Conservation (phyloP, 1,140 invertebrate genomes). For the Panagrolaimus sp. region DNA sequence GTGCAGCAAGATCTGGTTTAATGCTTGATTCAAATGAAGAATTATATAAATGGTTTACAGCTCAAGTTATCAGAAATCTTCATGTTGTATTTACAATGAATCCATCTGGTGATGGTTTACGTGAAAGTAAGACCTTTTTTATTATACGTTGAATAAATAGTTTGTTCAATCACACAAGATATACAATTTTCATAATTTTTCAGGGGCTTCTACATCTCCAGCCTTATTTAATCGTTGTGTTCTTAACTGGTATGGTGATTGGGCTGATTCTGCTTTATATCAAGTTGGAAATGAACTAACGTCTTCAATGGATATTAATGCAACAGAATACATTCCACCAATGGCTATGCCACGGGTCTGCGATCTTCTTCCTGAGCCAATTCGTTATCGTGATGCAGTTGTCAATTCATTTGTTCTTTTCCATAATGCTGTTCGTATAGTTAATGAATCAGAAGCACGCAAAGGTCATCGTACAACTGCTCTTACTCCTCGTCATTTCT, state of each 20-base stretch:
- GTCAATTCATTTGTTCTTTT: conserved; percentile 97
- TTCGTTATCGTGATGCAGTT: conserved; percentile 80
- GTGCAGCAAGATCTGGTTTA: conserved; percentile 79
- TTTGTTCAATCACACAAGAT: no score
- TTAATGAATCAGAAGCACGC: conserved; percentile 73
- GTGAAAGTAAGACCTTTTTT: no score
- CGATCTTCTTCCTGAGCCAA: conserved; percentile 68
- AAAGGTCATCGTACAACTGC: conserved; percentile 84
- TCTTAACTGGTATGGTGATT: conserved; percentile 99
- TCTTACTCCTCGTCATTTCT: conserved; percentile 92
- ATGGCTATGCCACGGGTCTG: conserved; percentile 45
- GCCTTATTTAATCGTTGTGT: conserved; percentile 99
- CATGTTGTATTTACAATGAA: conserved; percentile 99
- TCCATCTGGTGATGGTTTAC: conserved; percentile 91
- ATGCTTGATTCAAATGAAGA: conserved; percentile 98
- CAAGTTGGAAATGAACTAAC: conserved; percentile 71
- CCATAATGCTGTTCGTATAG: conserved; percentile 89
- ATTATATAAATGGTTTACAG: conserved; percentile 96
- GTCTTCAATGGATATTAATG: conserved; percentile 64
- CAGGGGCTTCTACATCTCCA: conserved; percentile 93
- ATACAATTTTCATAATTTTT: no score
- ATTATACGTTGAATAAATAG: no score
- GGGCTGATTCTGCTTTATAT: conserved; percentile 92
- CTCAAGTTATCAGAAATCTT: conserved; percentile 90
- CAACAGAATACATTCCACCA: conserved; percentile 57